Conservation (phyloP, 2,888 invertebrate species). For the Eremobia ochroleuca region DNA sequence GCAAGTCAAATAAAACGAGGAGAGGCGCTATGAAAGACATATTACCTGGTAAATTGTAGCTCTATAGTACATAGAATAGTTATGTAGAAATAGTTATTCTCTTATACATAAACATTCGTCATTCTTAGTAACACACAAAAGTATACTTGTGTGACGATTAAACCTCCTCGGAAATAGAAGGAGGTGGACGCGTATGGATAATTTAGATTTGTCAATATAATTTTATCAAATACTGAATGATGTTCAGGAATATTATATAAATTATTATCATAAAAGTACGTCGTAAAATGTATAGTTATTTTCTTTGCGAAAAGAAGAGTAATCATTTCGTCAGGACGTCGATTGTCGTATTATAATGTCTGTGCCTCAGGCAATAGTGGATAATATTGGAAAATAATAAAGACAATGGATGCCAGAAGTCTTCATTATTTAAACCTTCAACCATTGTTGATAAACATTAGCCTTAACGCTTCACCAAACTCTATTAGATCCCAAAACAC, state of each 20-base stretch:
- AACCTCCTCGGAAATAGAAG: neutral
- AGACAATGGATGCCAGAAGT: neutral
- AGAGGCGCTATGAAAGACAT: too few species aligned
- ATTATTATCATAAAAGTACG: too few species aligned
- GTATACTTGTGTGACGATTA: too few species aligned
- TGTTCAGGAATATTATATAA: neutral
- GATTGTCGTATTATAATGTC: conserved; percentile 2
- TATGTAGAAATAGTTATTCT: neutral
- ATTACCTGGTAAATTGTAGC: too few species aligned
- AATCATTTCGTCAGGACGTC: neutral
- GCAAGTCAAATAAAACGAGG: too few species aligned
- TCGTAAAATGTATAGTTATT: too few species aligned
- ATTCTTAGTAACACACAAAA: neutral
- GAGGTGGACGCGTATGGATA: neutral
- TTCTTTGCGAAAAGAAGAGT: neutral
- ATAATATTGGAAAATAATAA: conserved; percentile 30
- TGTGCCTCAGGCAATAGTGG: neutral
- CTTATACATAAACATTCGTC: neutral
- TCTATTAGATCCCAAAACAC: conserved; percentile 23
- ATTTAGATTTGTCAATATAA: neutral
- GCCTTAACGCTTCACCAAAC: neutral
- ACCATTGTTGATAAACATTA: conserved; percentile 18
- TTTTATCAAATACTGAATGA: neutral
- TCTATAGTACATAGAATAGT: too few species aligned
- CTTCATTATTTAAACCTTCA: conserved; percentile 4